Evolutionary conservation across 2,113 vertebrate genomes (phyloP).

Genomic region (Ceyx margarethae): DNA sequence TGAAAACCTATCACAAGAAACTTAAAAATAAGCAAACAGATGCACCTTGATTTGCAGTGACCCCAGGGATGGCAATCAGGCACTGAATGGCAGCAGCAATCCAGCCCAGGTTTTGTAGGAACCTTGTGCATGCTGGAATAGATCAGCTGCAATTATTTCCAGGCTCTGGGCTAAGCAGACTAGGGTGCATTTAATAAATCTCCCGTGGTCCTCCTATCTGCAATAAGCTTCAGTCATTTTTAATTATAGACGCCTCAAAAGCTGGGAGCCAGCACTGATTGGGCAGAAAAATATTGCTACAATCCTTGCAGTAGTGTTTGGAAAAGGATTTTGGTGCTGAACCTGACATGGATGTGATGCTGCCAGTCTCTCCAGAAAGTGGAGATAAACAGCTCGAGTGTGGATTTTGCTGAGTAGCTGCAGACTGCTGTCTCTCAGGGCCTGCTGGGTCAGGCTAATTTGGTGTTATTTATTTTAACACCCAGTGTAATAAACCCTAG

Average conservation of each 20-base stretch:
- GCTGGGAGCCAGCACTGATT: background rate
- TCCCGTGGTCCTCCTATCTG: background rate
- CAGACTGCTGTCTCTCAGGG: background rate
- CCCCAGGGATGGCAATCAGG: background rate
- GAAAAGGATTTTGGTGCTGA: background rate
- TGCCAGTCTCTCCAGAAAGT: conserved; percentile 8
- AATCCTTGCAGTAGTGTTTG: background rate
- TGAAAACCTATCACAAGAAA: background rate
- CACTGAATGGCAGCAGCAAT: background rate
- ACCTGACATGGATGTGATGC: background rate
- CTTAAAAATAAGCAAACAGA: background rate
- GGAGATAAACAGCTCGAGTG: background rate
- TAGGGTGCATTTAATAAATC: conserved; percentile 51
- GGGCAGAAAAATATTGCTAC: conserved; percentile 30
- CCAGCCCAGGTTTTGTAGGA: conserved; percentile 36
- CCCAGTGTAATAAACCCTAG: background rate
- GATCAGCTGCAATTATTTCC: conserved; percentile 44
- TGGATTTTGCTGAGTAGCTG: background rate
- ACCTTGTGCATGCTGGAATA: background rate
- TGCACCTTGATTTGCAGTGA: background rate
- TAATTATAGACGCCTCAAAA: background rate
- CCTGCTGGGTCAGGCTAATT: background rate
- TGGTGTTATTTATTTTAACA: background rate
- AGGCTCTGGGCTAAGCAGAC: conserved; percentile 7
- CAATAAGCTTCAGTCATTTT: conserved; percentile 41